phyloP scores from a whole-genome alignment of 2,888 invertebrate species.

The Habroteleia sp. region DNA sequence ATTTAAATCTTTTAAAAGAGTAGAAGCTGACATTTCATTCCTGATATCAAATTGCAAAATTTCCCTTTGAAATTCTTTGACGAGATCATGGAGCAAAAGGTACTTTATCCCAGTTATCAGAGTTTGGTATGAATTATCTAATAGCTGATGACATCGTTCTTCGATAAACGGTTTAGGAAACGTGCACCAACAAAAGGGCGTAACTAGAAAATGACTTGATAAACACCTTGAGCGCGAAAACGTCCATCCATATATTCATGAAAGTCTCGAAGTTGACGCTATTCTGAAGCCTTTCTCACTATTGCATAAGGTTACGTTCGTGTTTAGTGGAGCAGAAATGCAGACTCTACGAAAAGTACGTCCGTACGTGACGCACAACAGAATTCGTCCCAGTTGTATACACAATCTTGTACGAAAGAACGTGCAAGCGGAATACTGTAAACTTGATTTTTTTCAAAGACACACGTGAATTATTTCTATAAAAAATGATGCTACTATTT shows the following conservation, averaged over 20 bases:
- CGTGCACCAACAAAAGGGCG: constrained; percentile 65
- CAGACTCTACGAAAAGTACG: constrained; percentile 47
- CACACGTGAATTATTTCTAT: too few species aligned
- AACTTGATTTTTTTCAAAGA: constrained; percentile 10
- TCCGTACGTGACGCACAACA: constrained; percentile 51
- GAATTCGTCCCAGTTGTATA: constrained; percentile 35
- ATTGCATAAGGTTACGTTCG: constrained; percentile 71
- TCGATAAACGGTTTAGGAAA: constrained; percentile 19
- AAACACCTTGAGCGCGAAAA: constrained; percentile 74
- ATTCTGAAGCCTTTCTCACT: constrained; percentile 43
- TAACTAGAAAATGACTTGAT: constrained; percentile 74
- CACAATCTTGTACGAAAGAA: constrained; percentile 11
- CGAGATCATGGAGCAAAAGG: neutral
- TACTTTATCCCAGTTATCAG: constrained; percentile 7
- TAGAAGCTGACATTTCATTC: constrained; percentile 1
- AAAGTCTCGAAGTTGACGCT: constrained; percentile 63
- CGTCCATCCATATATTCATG: constrained; percentile 75
- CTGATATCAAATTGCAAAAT: constrained; percentile 8
- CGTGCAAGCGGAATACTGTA: constrained; percentile 14
- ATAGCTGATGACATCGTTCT: constrained; percentile 16
- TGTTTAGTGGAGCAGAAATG: constrained; percentile 56
- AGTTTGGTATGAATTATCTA: constrained; percentile 45
- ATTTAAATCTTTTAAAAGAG: constrained; percentile 1
- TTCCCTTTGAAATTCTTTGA: neutral
- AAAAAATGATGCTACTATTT: too few species aligned